Percentiles rank a stretch among this genome's conserved stretches.
Evolutionary conservation across 2,888 invertebrate species (phyloP).

Genomic region (Sclerodermus sp.): DNA sequence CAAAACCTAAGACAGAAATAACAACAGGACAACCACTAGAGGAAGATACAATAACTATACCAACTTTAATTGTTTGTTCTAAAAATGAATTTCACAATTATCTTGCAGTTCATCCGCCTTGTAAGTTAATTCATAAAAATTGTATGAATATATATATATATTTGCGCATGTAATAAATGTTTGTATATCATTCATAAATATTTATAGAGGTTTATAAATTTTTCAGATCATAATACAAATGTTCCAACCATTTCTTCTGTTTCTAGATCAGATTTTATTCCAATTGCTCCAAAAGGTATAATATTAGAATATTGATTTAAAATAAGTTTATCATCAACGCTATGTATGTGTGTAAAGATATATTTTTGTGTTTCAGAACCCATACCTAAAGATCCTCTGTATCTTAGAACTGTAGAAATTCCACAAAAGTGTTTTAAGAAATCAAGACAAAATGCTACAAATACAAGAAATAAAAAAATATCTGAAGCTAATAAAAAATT

Average conservation of each 20-base stretch:
- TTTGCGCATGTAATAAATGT: too few species aligned
- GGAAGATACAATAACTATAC: constrained; percentile 34
- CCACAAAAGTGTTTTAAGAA: constrained; percentile 14
- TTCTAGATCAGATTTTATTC: constrained; percentile 34
- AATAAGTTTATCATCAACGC: not conserved
- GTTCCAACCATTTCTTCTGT: constrained; percentile 8
- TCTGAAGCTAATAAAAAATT: too few species aligned
- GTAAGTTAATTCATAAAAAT: constrained; percentile 8
- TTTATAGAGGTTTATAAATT: not conserved
- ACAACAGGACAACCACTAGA: constrained; percentile 16
- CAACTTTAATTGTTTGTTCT: constrained; percentile 44
- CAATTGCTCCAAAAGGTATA: constrained; percentile 41
- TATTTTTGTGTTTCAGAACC: constrained; percentile 3
- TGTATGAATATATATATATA: too few species aligned
- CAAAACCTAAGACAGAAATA: constrained; percentile 12
- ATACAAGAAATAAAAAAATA: not conserved
- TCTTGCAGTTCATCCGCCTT: constrained; percentile 8
- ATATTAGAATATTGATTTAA: not conserved
- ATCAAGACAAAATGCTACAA: not conserved
- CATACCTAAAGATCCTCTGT: constrained; percentile 16
- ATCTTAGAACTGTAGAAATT: constrained; percentile 30
- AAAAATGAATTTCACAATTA: constrained; percentile 34
- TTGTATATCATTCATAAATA: too few species aligned
- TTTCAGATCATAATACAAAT: not conserved
- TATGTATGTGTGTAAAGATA: too few species aligned